phyloP scores from a whole-genome alignment of 2,797 vertebrate genomes.

The Fistularia tabacaria region DNA sequence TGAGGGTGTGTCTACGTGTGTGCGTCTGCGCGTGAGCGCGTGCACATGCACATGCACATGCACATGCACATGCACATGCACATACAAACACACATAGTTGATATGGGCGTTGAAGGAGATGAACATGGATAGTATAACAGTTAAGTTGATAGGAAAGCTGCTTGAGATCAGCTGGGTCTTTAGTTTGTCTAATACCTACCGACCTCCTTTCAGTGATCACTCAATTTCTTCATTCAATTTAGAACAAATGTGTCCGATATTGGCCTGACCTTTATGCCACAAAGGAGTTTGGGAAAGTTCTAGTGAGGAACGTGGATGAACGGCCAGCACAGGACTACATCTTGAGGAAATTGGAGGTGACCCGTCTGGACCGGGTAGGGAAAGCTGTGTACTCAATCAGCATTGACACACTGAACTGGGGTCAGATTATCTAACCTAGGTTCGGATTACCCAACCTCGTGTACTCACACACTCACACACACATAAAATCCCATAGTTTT shows the following conservation, averaged over 20 bases:
- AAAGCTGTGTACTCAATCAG: constrained; percentile 28
- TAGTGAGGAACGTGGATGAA: constrained; percentile 77
- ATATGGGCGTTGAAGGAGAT: constrained; percentile 8
- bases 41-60: constrained; percentile 1
- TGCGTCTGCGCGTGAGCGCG: too few relatives aligned
- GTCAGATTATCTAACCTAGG: constrained; percentile 39
- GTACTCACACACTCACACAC: background rate
- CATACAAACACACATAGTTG: too few relatives aligned
- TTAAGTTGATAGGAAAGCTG: constrained; percentile 66
- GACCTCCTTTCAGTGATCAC: background rate
- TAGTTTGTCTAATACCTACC: constrained; percentile 47
- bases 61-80: background rate
- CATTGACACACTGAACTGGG: constrained; percentile 42
- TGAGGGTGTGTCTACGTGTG: background rate
- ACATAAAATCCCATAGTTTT: too few relatives aligned
- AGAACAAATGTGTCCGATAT: constrained; percentile 88
- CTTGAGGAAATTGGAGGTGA: constrained; percentile 82
- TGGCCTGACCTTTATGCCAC: constrained; percentile 79
- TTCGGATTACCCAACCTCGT: background rate
- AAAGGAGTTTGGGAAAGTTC: constrained; percentile 76
- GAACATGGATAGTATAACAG: constrained; percentile 56
- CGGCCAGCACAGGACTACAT: constrained; percentile 80
- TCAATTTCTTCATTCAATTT: constrained; percentile 13
- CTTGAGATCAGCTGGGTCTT: constrained; percentile 50
- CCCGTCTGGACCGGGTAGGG: constrained; percentile 75